Evolutionary conservation across 2,113 vertebrate genomes (phyloP).

Genomic region (Puffinus mauretanicus): DNA sequence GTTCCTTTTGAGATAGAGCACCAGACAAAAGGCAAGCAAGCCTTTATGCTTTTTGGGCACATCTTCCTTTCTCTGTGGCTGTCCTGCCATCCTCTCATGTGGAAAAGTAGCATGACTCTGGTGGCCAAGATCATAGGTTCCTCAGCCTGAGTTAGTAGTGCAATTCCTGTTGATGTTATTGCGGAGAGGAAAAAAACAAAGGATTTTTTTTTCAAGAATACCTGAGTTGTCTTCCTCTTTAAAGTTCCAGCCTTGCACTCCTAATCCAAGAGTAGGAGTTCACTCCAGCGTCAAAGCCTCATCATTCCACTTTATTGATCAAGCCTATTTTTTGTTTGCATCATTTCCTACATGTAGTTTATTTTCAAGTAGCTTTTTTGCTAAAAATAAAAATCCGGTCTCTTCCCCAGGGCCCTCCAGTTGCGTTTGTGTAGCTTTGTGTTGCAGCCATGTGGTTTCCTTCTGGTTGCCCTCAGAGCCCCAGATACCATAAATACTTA

Average conservation of each 20-base stretch:
- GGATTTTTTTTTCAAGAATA: not conserved
- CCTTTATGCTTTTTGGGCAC: not conserved
- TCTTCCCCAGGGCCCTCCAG: not conserved
- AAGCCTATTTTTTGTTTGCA: not conserved
- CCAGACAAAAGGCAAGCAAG: not conserved
- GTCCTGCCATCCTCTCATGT: not conserved
- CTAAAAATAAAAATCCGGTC: slow-evolving; percentile 13
- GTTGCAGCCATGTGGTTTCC: slow-evolving; percentile 11
- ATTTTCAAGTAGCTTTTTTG: not conserved
- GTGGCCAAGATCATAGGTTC: not conserved
- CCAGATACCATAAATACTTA: slow-evolving; percentile 27
- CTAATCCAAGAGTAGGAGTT: not conserved
- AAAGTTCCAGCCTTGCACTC: not conserved
- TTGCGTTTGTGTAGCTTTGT: slow-evolving; percentile 8
- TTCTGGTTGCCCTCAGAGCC: slow-evolving; percentile 11
- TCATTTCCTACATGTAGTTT: not conserved
- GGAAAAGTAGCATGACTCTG: not conserved
- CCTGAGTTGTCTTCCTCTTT: not conserved
- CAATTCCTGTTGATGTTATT: not conserved
- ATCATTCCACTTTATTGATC: not conserved
- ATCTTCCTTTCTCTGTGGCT: not conserved
- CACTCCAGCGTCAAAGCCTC: not conserved
- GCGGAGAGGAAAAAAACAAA: not conserved
- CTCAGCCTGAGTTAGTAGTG: not conserved
- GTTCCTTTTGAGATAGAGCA: not conserved